Conservation (phyloP, 2,797 vertebrate genomes). For the Octomys mimax region DNA sequence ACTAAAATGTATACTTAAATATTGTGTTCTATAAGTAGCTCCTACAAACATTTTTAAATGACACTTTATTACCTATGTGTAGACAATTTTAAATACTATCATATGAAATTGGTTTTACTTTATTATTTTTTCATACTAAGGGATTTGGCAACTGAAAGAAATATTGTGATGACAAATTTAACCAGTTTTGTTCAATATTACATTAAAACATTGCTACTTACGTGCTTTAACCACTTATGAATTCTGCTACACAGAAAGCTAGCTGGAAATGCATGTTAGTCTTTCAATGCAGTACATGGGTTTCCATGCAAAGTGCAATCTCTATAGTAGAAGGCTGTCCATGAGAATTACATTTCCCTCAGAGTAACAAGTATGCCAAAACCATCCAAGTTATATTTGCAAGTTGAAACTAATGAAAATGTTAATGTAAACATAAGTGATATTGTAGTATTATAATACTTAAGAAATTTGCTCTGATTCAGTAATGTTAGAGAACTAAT, state of each 20-base stretch:
- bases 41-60: conserved; percentile 70
- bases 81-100: not conserved
- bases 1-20: conserved; percentile 23
- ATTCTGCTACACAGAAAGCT: not conserved
- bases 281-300: not conserved
- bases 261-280: not conserved
- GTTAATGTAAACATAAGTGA: not conserved
- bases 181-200: not conserved
- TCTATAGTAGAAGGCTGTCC: not conserved
- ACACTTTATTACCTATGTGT: not conserved
- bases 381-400: not conserved
- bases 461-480: not conserved
- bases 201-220: not conserved
- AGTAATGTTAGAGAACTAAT: not conserved
- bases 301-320: not conserved
- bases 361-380: not conserved
- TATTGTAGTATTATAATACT: not conserved
- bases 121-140: conserved; percentile 53
- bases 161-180: conserved; percentile 42
- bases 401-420: not conserved
- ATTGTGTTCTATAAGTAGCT: conserved; percentile 67
- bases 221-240: conserved; percentile 21
- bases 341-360: not conserved
- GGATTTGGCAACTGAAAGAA: conserved; percentile 52
- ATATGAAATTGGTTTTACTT: conserved; percentile 35